Evolutionary conservation across 1,140 invertebrate genomes (phyloP), one percentile per base, ranked within the genome.

Genomic region (Zophobas morio): DNA sequence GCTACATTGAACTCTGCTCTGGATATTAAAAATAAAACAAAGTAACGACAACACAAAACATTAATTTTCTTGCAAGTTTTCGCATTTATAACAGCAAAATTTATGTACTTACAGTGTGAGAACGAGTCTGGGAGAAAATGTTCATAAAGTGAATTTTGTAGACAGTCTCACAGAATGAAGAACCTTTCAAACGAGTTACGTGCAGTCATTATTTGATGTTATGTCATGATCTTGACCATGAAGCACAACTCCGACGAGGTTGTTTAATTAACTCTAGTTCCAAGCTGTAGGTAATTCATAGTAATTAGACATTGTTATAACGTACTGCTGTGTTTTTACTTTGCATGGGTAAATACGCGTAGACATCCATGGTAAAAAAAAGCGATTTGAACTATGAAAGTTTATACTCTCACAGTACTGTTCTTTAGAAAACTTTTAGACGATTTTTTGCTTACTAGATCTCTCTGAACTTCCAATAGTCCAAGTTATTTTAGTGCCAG

Each of bases 201-300:
- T 51, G 49, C 20, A 51, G 34, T 4, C 54, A 57, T 57, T 57
- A 57, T 63, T 39, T 63, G 36, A 39, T 8, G 57, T 63, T 39
- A 39, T 39, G 57, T 39, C 57, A 63, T 63, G 57, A 63, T 63
- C 57, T 39, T 63, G 57, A 63, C 57, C 57, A 63, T 63, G 57
- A 63, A 63, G 57, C 57, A 63, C 57, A 63, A 63, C 57, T 63
- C 57, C 57, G 57, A 37, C 5, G 57, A 63, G 40, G 57, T 66
- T 66, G 39, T 66, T 66, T 66, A 66, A 66, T 66, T 66, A 66
- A 66, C 60, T 66, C 57, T 6, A 39, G 40, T 57, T 57, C 54
- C 54, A 57, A 8, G 8, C 54, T 35, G 54, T 57, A 57, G 54
- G 34, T 57, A 57, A 57, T 57, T 57, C 54, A 57, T 57, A 35